Evolutionary conservation across 2,797 vertebrate species (phyloP), one percentile per base, ranked within the genome.

Genomic region (Linurgus olivaceus): DNA sequence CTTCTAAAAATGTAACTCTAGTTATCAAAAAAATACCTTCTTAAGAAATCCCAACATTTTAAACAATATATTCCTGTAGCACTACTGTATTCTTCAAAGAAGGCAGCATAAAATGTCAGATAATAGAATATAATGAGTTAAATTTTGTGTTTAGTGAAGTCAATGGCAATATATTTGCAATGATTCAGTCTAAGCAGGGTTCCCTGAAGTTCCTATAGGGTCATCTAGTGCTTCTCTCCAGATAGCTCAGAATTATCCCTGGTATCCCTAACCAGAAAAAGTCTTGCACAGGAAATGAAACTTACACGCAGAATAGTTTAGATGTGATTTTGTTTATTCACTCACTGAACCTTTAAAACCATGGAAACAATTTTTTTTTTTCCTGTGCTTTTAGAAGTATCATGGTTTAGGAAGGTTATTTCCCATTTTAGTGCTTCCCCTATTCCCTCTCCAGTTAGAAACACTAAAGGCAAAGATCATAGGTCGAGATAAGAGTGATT

Each of bases 401-500:
- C 29, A 6, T 14, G 20, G 29, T 21, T 70, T 40, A 47, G 48
- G 9, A 70, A 68, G 12, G 20, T 4, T 20, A 47, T 12, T 47
- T 33, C 40, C 17, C 20, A 47, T 40, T 33, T 75, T 25, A 76
- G 29, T 4, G 40, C 54, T 61, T 40, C 20, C 16, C 29, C 17
- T 38, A 5, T 18, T 70, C 40, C 63, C 55, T 21, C 33, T 47
- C 33, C 40, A 35, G 20, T 5, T 9, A 7, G 20, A 47, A 25
- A 70, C 17, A 61, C 20, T 25, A 20, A 33, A 61, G 20, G 38
- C 19, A 47, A 38, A 29, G 40, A 29, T 29, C 28, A 19, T 11
- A 45, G 62, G 13, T 9, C 0, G 1, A 42, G 29, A 10, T 6
- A 68, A 51, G 19, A 68, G 10, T 0, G 0, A 54, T 29, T 61